A percentile compares a stretch with the other conserved stretches of the same genome.
Evolutionary conservation across 2,113 vertebrate genomes (phyloP).

Genomic region (Mobula hypostoma): DNA sequence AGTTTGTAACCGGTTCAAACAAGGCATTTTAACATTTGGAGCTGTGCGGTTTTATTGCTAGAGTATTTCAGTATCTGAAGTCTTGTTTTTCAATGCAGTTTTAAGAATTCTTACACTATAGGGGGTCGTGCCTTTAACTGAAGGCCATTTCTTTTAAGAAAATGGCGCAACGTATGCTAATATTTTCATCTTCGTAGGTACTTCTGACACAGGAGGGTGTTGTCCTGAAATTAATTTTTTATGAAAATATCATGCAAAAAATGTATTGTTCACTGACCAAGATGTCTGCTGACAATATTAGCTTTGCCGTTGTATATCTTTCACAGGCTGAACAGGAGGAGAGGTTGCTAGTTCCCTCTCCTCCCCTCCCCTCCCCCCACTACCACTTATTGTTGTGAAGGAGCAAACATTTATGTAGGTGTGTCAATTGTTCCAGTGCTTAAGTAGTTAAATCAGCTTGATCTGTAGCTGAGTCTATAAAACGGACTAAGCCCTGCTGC

Average conservation of each 20-base stretch:
- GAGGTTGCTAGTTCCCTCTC: not conserved
- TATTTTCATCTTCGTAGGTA: slow-evolving; percentile 86
- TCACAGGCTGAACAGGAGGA: not conserved
- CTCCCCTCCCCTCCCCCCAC: not conserved
- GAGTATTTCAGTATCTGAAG: slow-evolving; percentile 41
- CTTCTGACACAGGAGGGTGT: slow-evolving; percentile 56
- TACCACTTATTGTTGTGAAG: not conserved
- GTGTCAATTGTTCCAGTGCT: slow-evolving; percentile 14
- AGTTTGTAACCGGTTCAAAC: not conserved
- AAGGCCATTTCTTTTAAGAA: slow-evolving; percentile 86
- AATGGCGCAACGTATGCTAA: slow-evolving; percentile 85
- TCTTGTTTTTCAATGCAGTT: slow-evolving; percentile 42
- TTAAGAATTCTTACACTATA: not conserved
- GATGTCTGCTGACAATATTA: slow-evolving; percentile 20
- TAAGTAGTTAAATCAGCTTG: slow-evolving; percentile 60
- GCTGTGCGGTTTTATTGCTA: slow-evolving; percentile 2
- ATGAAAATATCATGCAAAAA: slow-evolving; percentile 2
- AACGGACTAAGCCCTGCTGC: slow-evolving; percentile 62
- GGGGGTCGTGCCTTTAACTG: slow-evolving; percentile 13
- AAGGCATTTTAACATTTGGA: not conserved
- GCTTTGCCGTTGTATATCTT: not conserved
- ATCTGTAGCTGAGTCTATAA: slow-evolving; percentile 63
- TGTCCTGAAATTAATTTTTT: not conserved
- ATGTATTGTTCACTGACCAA: slow-evolving; percentile 20
- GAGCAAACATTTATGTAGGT: not conserved